phyloP scores from a whole-genome alignment of 1,140 invertebrate genomes.

The Cherax quadricarinatus region DNA sequence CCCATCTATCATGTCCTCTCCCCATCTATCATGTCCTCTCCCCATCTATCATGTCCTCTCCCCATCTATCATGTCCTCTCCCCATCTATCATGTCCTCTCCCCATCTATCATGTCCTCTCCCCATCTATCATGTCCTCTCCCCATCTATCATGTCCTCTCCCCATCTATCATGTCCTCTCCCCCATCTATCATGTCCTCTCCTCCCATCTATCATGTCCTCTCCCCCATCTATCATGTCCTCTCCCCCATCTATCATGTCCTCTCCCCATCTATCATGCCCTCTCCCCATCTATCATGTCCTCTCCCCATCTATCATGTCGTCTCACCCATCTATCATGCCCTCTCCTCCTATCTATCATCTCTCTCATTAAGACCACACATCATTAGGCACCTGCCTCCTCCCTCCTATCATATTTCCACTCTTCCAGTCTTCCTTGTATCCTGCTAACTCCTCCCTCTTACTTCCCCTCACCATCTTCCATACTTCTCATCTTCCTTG shows the following conservation, averaged over 20 bases:
- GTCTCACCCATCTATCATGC: not conserved
- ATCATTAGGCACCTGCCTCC: too few species aligned
- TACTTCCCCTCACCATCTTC: too few species aligned
- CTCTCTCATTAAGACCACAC: not conserved
- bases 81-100: not conserved
- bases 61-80: not conserved
- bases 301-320: not conserved
- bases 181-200: not conserved
- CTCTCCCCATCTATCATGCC: not conserved
- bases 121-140: not conserved
- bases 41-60: not conserved
- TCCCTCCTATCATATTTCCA: too few species aligned
- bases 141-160: not conserved
- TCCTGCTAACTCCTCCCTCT: too few species aligned
- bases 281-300: not conserved
- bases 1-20: too few species aligned
- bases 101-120: too few species aligned
- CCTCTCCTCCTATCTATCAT: not conserved
- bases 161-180: too few species aligned
- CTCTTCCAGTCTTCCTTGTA: too few species aligned
- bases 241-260: not conserved
- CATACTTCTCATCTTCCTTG: too few species aligned
- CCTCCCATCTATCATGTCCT: not conserved
- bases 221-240: not conserved
- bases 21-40: too few species aligned